phyloP scores from a whole-genome alignment of 2,797 vertebrate genomes.

The Orestias chungarensis region DNA sequence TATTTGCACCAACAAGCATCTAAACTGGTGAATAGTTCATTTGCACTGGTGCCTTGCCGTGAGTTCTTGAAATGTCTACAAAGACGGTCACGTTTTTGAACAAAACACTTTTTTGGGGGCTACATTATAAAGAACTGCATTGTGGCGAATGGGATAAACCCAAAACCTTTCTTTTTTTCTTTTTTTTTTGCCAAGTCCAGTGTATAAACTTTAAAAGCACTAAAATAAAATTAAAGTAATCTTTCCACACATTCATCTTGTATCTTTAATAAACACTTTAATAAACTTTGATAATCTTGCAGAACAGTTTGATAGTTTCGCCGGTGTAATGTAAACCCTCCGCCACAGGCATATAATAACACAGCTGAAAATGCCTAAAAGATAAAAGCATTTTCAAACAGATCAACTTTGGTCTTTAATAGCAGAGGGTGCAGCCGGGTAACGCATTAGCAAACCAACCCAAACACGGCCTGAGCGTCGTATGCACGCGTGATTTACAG shows the following conservation, averaged over 20 bases:
- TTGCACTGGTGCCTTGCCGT: too few species aligned
- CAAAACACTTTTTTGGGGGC: too few species aligned
- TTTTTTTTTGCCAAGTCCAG: background rate
- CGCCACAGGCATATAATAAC: background rate
- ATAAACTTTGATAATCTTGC: background rate
- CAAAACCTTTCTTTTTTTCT: too few species aligned
- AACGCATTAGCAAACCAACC: conserved; percentile 57
- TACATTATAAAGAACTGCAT: background rate
- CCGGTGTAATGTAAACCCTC: background rate
- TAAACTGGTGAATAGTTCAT: too few species aligned
- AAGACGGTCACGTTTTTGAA: background rate
- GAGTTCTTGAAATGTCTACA: background rate
- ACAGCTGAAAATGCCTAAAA: conserved; percentile 10
- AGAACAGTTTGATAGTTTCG: background rate
- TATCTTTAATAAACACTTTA: conserved; percentile 2
- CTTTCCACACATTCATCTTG: background rate
- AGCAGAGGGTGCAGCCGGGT: conserved; percentile 55
- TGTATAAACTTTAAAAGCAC: background rate
- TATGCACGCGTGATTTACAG: conserved; percentile 57
- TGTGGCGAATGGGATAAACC: too few species aligned
- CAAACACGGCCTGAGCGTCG: conserved; percentile 39
- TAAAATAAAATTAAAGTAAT: background rate
- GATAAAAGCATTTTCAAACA: background rate
- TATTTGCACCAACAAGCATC: too few species aligned
- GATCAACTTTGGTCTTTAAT: conserved; percentile 1